Evolutionary conservation across 1,140 invertebrate species (phyloP).

Genomic region (Asbolus verrucosus): DNA sequence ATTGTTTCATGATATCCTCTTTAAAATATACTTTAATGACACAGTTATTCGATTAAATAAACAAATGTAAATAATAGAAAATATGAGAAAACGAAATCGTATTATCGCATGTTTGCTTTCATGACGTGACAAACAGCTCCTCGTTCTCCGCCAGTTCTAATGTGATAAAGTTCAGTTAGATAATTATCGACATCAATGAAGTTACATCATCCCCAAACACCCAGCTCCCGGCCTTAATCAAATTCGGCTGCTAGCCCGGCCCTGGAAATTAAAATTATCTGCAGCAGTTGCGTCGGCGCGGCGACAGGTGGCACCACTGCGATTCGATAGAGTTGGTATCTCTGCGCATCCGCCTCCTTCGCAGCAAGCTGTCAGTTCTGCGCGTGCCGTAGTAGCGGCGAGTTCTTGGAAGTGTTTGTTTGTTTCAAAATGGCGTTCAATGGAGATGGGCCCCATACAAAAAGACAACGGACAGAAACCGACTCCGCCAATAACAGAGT

Average conservation of each 20-base stretch:
- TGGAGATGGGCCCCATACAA: conserved; percentile 67
- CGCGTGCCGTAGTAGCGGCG: conserved; percentile 51
- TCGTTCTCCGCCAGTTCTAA: no score
- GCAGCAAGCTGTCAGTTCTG: conserved; percentile 51
- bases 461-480: conserved; percentile 65
- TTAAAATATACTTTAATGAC: no score
- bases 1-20: no score
- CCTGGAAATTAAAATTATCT: conserved; percentile 31
- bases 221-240: no score
- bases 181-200: no score
- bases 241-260: background rate
- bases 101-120: no score
- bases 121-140: no score
- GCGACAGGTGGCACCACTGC: conserved; percentile 25
- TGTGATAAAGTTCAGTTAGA: no score
- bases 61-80: no score
- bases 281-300: background rate
- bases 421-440: conserved; percentile 68
- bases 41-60: no score
- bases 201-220: no score
- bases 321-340: conserved; percentile 6
- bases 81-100: no score
- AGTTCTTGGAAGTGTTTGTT: conserved; percentile 57
- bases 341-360: conserved; percentile 45
- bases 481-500: conserved; percentile 67